These are phyloP conservation scores for Muntiacus reevesi DNA, from an alignment of 2,113 vertebrate species.

Conservation along the genomic window DNA sequence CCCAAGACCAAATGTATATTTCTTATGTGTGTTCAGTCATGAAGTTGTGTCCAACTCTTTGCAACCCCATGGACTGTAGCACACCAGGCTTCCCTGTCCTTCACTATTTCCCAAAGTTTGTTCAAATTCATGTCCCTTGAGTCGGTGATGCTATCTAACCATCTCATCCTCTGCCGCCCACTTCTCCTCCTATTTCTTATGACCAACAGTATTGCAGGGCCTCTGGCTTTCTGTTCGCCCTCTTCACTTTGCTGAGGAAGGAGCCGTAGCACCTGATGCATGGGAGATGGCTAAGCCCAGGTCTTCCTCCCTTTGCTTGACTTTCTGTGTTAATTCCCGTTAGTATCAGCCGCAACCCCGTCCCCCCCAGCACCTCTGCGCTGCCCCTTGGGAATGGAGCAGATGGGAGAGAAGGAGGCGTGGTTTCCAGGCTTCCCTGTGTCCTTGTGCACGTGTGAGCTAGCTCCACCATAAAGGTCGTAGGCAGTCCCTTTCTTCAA, in stretches of 20 bases:
- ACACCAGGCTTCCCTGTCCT: neutral
- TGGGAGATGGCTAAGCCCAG: neutral
- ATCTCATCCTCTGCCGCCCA: neutral
- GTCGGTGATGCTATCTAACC: neutral
- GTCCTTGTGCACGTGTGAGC: neutral
- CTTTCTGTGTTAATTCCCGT: neutral
- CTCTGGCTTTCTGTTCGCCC: neutral
- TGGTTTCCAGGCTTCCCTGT: neutral
- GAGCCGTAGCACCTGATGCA: neutral
- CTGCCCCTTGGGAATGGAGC: neutral
- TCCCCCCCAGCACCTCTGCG: neutral
- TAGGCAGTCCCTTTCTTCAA: neutral
- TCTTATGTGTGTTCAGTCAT: neutral
- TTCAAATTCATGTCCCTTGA: neutral
- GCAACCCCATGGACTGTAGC: accelerated
- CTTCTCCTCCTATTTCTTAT: neutral
- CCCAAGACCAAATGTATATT: neutral
- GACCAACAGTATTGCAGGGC: neutral
- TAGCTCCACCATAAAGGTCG: neutral
- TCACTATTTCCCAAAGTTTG: neutral
- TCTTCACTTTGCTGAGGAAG: neutral
- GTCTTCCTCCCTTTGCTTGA: neutral
- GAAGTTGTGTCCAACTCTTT: neutral
- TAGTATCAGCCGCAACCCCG: accelerated
- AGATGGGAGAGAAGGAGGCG: neutral